Evolutionary conservation across 2,888 invertebrate species (phyloP).

Genomic region (Agelastica alni): DNA sequence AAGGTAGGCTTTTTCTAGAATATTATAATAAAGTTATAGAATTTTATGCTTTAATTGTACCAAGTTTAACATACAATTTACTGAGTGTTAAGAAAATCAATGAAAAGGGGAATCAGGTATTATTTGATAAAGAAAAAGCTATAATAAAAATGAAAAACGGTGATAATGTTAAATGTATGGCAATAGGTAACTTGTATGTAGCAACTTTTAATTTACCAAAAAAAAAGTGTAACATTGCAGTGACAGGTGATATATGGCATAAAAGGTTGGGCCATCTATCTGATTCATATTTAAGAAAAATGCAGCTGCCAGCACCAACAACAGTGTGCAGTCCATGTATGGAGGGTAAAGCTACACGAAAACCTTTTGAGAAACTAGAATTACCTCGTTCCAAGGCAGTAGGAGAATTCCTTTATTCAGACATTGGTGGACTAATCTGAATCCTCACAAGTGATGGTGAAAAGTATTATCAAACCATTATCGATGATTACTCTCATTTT

Average conservation of each 20-base stretch:
- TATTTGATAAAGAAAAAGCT: no score
- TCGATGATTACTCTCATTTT: no score
- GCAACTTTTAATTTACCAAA: neutral
- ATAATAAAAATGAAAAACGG: neutral
- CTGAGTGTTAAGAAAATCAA: no score
- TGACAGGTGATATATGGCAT: neutral
- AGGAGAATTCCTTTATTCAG: neutral
- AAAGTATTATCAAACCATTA: no score
- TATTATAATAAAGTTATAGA: neutral
- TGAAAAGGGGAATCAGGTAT: no score
- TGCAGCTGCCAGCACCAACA: no score
- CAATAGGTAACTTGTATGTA: no score
- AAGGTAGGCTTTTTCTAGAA: neutral
- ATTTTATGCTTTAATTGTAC: no score
- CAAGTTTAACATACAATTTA: no score
- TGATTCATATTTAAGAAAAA: neutral
- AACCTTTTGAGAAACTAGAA: neutral
- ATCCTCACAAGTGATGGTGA: no score
- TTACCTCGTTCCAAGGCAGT: neutral
- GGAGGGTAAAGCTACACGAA: neutral
- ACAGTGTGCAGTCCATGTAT: constrained; percentile 1
- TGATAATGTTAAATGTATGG: neutral
- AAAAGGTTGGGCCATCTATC: neutral
- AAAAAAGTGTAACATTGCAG: neutral
- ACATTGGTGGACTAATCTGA: no score